These are phyloP conservation scores for Chloebia gouldiae DNA, from an alignment of 2,113 vertebrate species.

Conservation along the genomic window DNA sequence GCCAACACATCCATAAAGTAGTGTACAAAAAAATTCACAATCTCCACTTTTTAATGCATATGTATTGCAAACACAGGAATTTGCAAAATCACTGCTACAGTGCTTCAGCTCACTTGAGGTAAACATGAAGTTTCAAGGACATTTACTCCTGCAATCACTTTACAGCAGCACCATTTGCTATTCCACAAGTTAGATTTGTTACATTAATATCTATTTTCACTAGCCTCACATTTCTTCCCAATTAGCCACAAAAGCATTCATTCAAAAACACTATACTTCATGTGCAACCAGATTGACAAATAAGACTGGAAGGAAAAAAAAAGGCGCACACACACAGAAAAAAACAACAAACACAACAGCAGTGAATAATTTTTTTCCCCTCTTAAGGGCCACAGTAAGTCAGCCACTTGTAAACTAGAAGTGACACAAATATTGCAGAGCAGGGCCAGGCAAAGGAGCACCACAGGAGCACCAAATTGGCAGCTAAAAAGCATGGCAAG, in stretches of 20 bases:
- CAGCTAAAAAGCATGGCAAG: not conserved
- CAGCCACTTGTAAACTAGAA: not conserved
- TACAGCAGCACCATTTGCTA: not conserved
- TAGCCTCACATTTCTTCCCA: not conserved
- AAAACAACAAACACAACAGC: not conserved
- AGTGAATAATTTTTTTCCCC: not conserved
- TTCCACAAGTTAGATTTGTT: not conserved
- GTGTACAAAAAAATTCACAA: not conserved
- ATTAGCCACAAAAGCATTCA: fast-evolving
- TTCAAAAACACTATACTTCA: not conserved
- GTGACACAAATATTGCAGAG: not conserved
- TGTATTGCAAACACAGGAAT: not conserved
- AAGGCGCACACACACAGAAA: fast-evolving
- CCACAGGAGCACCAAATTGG: fast-evolving
- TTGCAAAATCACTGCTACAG: not conserved
- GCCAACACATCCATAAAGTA: not conserved
- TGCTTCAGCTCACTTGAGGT: not conserved
- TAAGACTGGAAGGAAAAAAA: not conserved
- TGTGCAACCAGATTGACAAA: not conserved
- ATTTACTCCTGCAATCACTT: not conserved
- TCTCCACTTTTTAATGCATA: not conserved
- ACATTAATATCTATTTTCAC: not conserved
- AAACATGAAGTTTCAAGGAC: not conserved
- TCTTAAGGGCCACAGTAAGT: not conserved
- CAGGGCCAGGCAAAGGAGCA: not conserved